Evolutionary conservation across 2,888 invertebrate species (phyloP).

Genomic region (Amaurobius ferox): DNA sequence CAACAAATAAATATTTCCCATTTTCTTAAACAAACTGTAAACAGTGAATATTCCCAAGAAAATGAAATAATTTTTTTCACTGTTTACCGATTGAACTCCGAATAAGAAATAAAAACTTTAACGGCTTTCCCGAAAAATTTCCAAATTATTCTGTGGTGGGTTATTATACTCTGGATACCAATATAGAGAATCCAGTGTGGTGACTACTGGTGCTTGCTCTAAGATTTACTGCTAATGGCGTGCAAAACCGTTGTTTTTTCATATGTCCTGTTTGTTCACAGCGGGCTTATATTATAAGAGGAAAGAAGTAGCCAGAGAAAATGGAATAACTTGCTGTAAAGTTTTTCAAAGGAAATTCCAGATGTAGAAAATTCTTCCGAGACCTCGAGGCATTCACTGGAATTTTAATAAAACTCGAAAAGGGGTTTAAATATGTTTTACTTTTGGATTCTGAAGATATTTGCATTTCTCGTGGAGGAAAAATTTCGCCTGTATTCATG

Average conservation of each 20-base stretch:
- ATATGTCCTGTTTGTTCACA: conserved; percentile 4
- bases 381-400: conserved; percentile 2
- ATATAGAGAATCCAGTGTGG: conserved; percentile 13
- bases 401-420: conserved; percentile 11
- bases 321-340: conserved; percentile 10
- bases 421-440: conserved; percentile 20
- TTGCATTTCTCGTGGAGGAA: conserved; percentile 14
- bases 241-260: conserved; percentile 20
- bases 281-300: conserved; percentile 3
- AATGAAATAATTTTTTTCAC: conserved; percentile 8
- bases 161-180: conserved; percentile 25
- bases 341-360: conserved; percentile 16
- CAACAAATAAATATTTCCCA: not conserved
- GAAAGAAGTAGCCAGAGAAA: not conserved
- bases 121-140: conserved; percentile 14
- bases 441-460: not conserved
- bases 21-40: not conserved
- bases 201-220: conserved; percentile 5
- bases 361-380: not conserved
- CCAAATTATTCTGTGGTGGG: conserved; percentile 19
- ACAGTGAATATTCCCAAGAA: not conserved
- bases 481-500: not conserved
- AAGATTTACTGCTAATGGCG: conserved; percentile 32
- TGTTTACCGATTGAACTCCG: not conserved
- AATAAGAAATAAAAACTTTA: conserved; percentile 21